Evolutionary conservation across 1,140 invertebrate genomes (phyloP), one percentile per base, ranked within the genome.

Genomic region (Pseudomyrmex pallidus): DNA sequence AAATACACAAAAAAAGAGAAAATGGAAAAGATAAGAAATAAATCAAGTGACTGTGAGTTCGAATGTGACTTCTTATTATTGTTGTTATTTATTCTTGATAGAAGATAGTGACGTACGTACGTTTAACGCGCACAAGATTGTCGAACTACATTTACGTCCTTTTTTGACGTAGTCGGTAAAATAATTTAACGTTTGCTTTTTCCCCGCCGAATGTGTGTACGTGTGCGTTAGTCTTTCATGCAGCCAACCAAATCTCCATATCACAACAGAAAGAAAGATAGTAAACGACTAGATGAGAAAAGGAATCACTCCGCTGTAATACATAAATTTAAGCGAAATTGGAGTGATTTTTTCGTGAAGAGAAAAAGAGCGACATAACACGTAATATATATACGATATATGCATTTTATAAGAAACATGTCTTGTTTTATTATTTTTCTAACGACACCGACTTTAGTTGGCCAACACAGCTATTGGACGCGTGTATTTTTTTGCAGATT

Each of bases 331-430:
- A 64, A 87, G 22, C 5, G 54, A n/a, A 87, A 83, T 66, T 57
- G 68, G 77, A 35, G 35, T 35, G 5, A 35, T 80, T 87, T 80
- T 87, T 68, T 63, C 57, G 74, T 35, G 54, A 61, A n/a, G 35
- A 35, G 5, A 35, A 7, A 83, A 48, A 59, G 25, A 59, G 25
- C 54, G 56, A 85, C 64, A 85, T 85, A 56, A 87, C 57, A 87
- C 56, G 52, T 87, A 88, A 88, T 88, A 87, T 82, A 88, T 88
- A 87, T 82, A 88, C 35, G 46, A 85, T 85, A 35, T 35, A 88
- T 85, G 83, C 86, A 77, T 88, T 88, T 88, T 88, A 85, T 72
- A 88, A 88, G 61, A 87, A 59, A 57, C 5, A 56, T n/a, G n/a
- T 15, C 25, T 72, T 63, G 25, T 67, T 54, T 62, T 46, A n/a